These are phyloP conservation scores for Apocheima hispidaria DNA, from an alignment of 2,888 invertebrate genomes.

Conservation along the genomic window DNA sequence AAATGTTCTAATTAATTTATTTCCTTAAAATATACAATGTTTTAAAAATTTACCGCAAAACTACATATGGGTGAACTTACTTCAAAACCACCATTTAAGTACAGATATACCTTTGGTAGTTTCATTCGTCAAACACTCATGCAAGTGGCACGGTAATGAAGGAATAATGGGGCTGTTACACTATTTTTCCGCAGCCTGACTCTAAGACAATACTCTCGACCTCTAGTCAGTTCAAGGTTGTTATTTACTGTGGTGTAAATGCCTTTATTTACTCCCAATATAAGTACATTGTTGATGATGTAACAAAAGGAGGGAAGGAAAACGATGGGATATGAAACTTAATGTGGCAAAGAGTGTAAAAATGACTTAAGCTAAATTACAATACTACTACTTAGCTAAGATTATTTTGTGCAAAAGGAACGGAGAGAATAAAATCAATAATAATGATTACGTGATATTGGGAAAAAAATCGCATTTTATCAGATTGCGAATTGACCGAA, in stretches of 20 bases:
- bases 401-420: neutral
- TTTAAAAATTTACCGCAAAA: too few relatives aligned
- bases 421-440: too few relatives aligned
- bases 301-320: neutral
- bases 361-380: neutral
- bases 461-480: too few relatives aligned
- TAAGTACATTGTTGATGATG: neutral
- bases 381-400: neutral
- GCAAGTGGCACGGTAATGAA: conserved; percentile 27
- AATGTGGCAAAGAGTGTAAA: neutral
- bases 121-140: neutral
- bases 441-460: too few relatives aligned
- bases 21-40: too few relatives aligned
- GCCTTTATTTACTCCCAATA: conserved; percentile 1
- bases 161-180: conserved; percentile 36
- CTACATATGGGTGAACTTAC: too few relatives aligned
- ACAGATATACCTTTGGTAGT: too few relatives aligned
- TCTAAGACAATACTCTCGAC: conserved; percentile 29
- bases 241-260: conserved; percentile 4
- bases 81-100: too few relatives aligned
- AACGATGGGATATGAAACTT: neutral
- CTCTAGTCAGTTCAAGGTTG: conserved; percentile 39
- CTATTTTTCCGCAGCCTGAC: conserved; percentile 37
- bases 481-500: too few relatives aligned
- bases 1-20: too few relatives aligned